A percentile compares a stretch with the other conserved stretches of the same genome.
Conservation (phyloP, 2,888 invertebrate genomes). For the Bruchidius siliquastri region DNA sequence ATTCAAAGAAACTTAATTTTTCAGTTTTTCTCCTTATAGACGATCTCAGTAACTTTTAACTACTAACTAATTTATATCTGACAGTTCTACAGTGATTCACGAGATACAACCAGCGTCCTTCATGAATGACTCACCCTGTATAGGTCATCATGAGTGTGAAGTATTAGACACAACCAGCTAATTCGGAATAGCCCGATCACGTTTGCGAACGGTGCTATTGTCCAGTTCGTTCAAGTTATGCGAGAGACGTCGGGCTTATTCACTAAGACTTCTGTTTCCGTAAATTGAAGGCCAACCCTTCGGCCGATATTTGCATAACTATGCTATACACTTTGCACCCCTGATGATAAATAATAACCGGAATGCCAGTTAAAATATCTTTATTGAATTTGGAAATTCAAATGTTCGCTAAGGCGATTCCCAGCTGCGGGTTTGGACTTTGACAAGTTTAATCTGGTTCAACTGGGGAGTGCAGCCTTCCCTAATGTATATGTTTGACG, state of each 20-base stretch:
- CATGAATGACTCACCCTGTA: neutral
- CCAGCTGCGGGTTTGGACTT: neutral
- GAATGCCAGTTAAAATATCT: neutral
- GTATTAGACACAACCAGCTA: constrained; percentile 29
- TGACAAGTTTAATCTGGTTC: neutral
- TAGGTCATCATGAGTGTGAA: constrained; percentile 25
- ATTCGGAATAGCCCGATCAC: constrained; percentile 22
- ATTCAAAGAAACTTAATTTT: too few species aligned
- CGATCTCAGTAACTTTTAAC: too few species aligned
- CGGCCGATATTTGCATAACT: constrained; percentile 34
- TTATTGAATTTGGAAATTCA: neutral
- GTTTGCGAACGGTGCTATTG: constrained; percentile 32
- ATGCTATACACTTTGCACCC: constrained; percentile 20
- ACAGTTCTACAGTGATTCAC: too few species aligned
- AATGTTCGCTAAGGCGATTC: neutral
- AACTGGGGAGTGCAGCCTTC: neutral
- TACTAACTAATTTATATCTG: too few species aligned
- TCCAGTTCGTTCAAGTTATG: constrained; percentile 36
- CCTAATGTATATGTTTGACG: too few species aligned
- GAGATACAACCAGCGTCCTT: too few species aligned
- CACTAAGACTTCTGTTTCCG: constrained; percentile 32
- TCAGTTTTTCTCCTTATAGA: too few species aligned
- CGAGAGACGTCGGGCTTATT: constrained; percentile 32
- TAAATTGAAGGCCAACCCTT: constrained; percentile 33
- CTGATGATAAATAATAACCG: neutral